Percentiles rank a stretch among this genome's conserved stretches.
phyloP scores from a whole-genome alignment of 2,113 vertebrate species.

The Jacana jacana region DNA sequence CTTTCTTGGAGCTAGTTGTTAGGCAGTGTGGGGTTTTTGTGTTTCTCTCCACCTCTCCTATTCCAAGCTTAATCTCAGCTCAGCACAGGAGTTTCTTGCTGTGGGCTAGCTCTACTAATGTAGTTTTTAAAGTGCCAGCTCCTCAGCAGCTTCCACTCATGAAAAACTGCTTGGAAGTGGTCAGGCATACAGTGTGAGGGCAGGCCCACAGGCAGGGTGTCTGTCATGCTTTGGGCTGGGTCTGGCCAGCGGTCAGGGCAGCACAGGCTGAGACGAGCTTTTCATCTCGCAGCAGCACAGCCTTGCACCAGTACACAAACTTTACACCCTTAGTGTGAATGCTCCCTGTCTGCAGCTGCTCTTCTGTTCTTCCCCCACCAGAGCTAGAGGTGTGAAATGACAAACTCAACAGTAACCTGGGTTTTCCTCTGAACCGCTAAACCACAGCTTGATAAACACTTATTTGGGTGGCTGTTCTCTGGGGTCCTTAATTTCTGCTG shows the following conservation, averaged over 20 bases:
- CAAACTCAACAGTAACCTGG: too few species aligned
- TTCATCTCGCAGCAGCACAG: background rate
- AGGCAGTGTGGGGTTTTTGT: background rate
- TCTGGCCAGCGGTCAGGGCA: background rate
- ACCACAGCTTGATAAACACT: background rate
- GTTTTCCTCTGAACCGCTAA: background rate
- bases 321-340: background rate
- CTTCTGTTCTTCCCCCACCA: too few species aligned
- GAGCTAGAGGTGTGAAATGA: background rate
- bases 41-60: fast-evolving
- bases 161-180: background rate
- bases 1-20: background rate
- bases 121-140: background rate
- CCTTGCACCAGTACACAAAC: fast-evolving
- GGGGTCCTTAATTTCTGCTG: background rate
- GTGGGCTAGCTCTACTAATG: background rate
- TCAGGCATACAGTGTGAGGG: fast-evolving
- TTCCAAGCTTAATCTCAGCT: background rate
- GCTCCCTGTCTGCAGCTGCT: background rate
- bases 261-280: background rate
- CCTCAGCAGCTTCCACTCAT: background rate
- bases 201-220: background rate
- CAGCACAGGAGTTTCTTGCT: background rate
- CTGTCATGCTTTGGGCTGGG: background rate
- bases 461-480: background rate